A percentile compares a stretch with the other conserved stretches of the same genome.
Conservation (phyloP, 2,888 invertebrate genomes). For the Opisthograptis luteolata region DNA sequence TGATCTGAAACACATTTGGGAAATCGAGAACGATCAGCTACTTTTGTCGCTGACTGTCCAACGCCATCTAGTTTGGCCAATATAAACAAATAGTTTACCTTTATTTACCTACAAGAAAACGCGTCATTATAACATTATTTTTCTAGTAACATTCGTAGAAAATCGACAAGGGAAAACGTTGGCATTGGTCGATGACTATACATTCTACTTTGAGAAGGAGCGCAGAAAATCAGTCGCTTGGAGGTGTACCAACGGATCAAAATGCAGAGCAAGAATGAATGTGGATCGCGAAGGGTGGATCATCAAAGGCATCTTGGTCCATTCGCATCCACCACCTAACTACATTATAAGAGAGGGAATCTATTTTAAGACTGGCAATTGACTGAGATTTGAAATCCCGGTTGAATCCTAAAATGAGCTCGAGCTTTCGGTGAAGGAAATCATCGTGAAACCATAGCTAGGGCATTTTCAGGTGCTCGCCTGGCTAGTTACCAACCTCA, state of each 20-base stretch:
- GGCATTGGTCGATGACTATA: constrained; percentile 25
- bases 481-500: no score
- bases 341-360: constrained; percentile 6
- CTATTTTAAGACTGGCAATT: neutral
- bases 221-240: constrained; percentile 2
- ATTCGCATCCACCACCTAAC: constrained; percentile 12
- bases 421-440: no score
- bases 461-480: no score
- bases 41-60: no score
- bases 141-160: constrained; percentile 28
- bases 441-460: neutral
- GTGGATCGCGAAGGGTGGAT: constrained; percentile 1
- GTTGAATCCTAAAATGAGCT: no score
- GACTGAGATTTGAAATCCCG: no score
- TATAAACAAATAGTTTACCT: no score
- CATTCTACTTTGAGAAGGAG: constrained; percentile 29
- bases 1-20: no score
- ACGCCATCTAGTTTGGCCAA: no score
- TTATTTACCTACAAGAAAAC: no score
- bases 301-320: neutral
- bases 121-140: neutral
- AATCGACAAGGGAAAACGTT: constrained; percentile 28
- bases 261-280: constrained; percentile 15
- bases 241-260: constrained; percentile 18
- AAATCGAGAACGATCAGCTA: no score